A percentile compares a stretch with the other conserved stretches of the same genome.
phyloP scores from a whole-genome alignment of 2,113 vertebrate genomes.

The Okapia johnstoni region DNA sequence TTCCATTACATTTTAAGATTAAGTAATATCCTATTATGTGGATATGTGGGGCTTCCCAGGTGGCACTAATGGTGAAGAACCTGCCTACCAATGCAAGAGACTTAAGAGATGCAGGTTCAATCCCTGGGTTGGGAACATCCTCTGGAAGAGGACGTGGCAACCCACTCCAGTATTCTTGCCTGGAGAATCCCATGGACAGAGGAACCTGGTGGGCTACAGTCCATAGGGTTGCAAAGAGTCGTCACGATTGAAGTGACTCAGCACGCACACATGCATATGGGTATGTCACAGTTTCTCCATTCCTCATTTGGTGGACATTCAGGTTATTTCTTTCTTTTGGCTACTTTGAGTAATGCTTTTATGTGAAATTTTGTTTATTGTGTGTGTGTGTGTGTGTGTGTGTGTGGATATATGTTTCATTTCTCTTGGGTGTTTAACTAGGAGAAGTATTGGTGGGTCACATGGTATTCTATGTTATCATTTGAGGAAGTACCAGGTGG shows the following conservation, averaged over 20 bases:
- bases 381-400: background rate
- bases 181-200: background rate
- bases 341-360: background rate
- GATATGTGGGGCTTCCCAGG: background rate
- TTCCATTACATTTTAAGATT: background rate
- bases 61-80: background rate
- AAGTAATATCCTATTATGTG: background rate
- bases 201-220: background rate
- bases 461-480: background rate
- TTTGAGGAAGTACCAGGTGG: background rate
- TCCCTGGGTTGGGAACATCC: background rate
- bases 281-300: background rate
- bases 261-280: background rate
- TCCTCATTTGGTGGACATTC: background rate
- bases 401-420: background rate
- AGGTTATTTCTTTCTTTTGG: background rate
- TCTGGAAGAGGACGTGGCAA: background rate
- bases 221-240: background rate
- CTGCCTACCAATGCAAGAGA: background rate
- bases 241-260: background rate
- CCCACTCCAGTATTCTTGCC: background rate
- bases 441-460: background rate
- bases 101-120: background rate
- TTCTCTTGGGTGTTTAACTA: background rate
- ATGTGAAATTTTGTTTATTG: background rate